Evolutionary conservation across 2,797 vertebrate genomes (phyloP), one percentile per base, ranked within the genome.

Genomic region (Emys orbicularis): DNA sequence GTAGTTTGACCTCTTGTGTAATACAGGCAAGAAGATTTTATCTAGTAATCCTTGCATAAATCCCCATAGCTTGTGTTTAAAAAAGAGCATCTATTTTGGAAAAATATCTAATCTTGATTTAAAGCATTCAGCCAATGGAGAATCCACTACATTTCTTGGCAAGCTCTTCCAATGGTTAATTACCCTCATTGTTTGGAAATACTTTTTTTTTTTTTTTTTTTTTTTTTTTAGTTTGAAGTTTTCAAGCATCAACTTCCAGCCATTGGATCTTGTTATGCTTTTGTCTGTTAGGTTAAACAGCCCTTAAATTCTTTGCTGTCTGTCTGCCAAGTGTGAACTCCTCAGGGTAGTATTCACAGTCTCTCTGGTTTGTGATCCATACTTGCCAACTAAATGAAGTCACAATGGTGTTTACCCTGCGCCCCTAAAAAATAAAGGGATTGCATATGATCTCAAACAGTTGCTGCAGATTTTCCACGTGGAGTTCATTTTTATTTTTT

Each of bases 261-360:
- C 23, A 47, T 15, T 76, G 41, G 23, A 76, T 19, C 18, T 92
- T 87, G 79, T 86, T 92, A 81, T 18, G 72, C 25, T 57, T 96
- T 92, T 92, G 34, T 91, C 59, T 83, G 44, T 4, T 84, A 95
- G 77, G 90, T 91, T 93, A 93, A 95, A 93, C 82, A 76, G 37
- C 79, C 11, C 4, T 79, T 56, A 15, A 4, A 10, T 15, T 90
- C 56, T 95, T 96, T 96, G 37, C 84, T 94, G 52, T 90, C 50
- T 79, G 3, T 88, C 6, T 84, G 84, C 79, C 92, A 90, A 52
- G 57, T 91, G 29, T 88, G 61, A 50, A 77, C 77, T 90, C 86
- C 89, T 76, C 21, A 89, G 68, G 84, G 34, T 86, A 56, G 12
- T 79, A 83, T 83, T 95, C 79, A 90, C 87, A 89, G n/a, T 7